Evolutionary conservation across 2,113 vertebrate species (phyloP).

Genomic region (Galeopterus variegatus): DNA sequence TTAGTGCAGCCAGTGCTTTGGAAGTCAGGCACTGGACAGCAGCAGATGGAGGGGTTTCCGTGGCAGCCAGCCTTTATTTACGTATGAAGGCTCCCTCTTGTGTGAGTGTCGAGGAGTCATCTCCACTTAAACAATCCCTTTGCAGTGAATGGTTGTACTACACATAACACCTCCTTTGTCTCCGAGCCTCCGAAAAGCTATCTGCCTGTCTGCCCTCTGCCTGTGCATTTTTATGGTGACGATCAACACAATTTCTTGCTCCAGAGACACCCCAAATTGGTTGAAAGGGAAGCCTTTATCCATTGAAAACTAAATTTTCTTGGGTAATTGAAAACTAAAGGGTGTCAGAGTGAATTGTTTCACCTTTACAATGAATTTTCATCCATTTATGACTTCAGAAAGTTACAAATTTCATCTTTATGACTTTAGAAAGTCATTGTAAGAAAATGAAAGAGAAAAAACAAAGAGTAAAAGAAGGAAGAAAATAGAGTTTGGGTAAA

Average conservation of each 20-base stretch:
- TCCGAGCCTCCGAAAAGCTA: neutral
- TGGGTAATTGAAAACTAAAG: conserved; percentile 64
- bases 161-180: conserved; percentile 84
- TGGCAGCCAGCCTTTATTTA: conserved; percentile 78
- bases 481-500: neutral
- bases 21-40: conserved; percentile 48
- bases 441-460: neutral
- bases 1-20: conserved; percentile 67
- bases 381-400: neutral
- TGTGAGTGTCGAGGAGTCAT: conserved; percentile 69
- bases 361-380: conserved; percentile 48
- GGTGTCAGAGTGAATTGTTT: conserved; percentile 48
- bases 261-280: conserved; percentile 62
- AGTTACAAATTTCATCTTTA: neutral
- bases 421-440: neutral
- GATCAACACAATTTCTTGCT: conserved; percentile 67
- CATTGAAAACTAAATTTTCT: conserved; percentile 73
- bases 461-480: neutral
- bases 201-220: conserved; percentile 75
- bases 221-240: conserved; percentile 78
- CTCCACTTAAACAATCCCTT: conserved; percentile 85
- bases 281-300: conserved; percentile 68
- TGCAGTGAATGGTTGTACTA: conserved; percentile 83
- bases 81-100: conserved; percentile 81
- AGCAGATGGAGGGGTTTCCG: conserved; percentile 80